phyloP scores from a whole-genome alignment of 2,797 vertebrate genomes.

The Pangasius krempfi region DNA sequence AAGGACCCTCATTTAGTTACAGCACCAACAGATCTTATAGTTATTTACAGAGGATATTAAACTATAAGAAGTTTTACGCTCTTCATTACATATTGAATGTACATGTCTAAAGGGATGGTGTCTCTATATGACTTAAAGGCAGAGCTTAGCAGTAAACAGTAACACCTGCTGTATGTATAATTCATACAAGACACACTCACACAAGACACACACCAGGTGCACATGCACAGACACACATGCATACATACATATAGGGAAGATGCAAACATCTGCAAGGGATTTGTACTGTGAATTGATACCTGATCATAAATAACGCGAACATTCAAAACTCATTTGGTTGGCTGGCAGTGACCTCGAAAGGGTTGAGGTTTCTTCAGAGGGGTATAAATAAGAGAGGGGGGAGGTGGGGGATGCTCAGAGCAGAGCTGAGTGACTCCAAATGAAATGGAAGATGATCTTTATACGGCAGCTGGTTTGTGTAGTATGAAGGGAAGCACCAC shows the following conservation, averaged over 20 bases:
- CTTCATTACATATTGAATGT: constrained; percentile 26
- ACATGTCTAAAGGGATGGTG: constrained; percentile 39
- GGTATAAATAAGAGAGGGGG: constrained; percentile 30
- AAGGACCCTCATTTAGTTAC: neutral
- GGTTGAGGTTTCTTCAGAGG: constrained; percentile 33
- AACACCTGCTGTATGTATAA: constrained; percentile 75
- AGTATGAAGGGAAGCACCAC: constrained; percentile 60
- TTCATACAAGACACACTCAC: constrained; percentile 56
- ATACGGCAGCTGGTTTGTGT: constrained; percentile 77
- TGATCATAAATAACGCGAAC: constrained; percentile 82
- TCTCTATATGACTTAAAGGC: constrained; percentile 45
- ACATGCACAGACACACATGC: constrained; percentile 27
- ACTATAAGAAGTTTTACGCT: neutral
- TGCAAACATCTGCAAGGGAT: constrained; percentile 61
- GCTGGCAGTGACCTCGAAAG: constrained; percentile 64
- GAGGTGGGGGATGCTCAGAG: constrained; percentile 35
- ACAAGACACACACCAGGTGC: constrained; percentile 31
- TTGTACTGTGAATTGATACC: constrained; percentile 81
- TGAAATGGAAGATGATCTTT: constrained; percentile 78
- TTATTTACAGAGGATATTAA: neutral
- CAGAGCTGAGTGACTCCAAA: constrained; percentile 72
- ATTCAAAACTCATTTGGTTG: constrained; percentile 79
- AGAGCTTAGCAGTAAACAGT: constrained; percentile 66
- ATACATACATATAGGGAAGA: constrained; percentile 46
- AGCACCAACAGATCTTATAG: neutral